These are phyloP conservation scores for Ethmia dodecea DNA, from an alignment of 2,888 invertebrate genomes.

Conservation along the genomic window DNA sequence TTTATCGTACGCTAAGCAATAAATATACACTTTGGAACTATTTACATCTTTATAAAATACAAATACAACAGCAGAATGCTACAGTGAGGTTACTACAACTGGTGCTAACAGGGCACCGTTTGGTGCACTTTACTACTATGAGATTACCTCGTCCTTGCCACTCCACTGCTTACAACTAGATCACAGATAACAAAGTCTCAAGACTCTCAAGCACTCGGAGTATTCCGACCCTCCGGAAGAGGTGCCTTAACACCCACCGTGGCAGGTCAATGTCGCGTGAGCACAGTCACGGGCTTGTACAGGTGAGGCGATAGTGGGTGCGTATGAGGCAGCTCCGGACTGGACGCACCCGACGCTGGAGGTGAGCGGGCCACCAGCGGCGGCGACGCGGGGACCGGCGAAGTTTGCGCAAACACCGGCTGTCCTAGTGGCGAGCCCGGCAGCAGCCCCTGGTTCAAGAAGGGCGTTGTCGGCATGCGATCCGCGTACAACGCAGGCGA, in stretches of 20 bases:
- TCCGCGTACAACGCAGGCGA: conserved; percentile 52
- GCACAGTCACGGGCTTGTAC: conserved; percentile 76
- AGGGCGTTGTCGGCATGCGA: conserved; percentile 44
- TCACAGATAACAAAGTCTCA: conserved; percentile 60
- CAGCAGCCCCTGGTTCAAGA: conserved; percentile 47
- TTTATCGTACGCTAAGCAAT: conserved; percentile 47
- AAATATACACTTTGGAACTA: conserved; percentile 69
- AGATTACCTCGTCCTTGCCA: too few species aligned
- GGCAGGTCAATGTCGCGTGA: conserved; percentile 66
- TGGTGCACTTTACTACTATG: conserved; percentile 45
- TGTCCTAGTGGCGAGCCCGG: conserved; percentile 35
- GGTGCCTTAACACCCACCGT: conserved; percentile 27
- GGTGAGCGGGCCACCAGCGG: conserved; percentile 53
- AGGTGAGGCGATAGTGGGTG: conserved; percentile 65
- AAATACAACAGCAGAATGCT: conserved; percentile 54
- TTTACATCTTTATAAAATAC: conserved; percentile 45
- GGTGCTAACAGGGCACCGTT: conserved; percentile 6
- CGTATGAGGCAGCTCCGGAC: conserved; percentile 59
- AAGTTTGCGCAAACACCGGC: conserved; percentile 41
- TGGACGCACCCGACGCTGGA: conserved; percentile 53
- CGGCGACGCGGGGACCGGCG: conserved; percentile 57
- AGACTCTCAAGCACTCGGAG: too few species aligned
- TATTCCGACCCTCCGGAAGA: too few species aligned
- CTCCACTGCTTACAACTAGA: conserved; percentile 55
- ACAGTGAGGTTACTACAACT: conserved; percentile 35